A percentile compares a stretch with the other conserved stretches of the same genome.
These are phyloP conservation scores for Naja naja DNA, from an alignment of 2,113 vertebrate species.

Conservation along the genomic window DNA sequence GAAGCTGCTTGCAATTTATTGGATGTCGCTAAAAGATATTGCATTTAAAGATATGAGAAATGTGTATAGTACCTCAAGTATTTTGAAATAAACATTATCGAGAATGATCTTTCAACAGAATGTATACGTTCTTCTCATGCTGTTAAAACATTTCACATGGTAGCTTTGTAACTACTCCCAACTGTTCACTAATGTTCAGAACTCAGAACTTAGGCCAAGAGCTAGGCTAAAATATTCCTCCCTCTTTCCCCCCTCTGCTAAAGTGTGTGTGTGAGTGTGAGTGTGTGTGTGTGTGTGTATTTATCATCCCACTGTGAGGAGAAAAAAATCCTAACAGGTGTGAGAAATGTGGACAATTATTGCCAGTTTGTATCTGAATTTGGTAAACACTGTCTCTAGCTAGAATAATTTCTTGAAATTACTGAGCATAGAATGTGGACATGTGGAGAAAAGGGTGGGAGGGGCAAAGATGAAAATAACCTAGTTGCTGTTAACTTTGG, in stretches of 20 bases:
- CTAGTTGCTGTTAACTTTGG: slow-evolving; percentile 59
- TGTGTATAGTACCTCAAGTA: background rate
- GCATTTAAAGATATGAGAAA: slow-evolving; percentile 17
- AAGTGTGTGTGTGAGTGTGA: background rate
- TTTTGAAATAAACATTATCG: background rate
- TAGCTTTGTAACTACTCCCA: background rate
- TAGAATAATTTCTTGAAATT: slow-evolving; percentile 30
- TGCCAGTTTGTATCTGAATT: background rate
- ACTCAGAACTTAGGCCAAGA: background rate
- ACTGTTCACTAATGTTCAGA: background rate
- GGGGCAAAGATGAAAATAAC: slow-evolving; percentile 48
- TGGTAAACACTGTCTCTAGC: background rate
- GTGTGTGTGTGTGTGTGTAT: background rate
- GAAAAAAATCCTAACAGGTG: slow-evolving; percentile 1
- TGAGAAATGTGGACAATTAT: slow-evolving; percentile 1
- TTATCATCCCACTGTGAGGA: background rate
- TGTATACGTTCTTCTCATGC: background rate
- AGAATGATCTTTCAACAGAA: background rate
- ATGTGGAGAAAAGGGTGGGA: slow-evolving; percentile 36
- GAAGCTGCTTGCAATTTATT: background rate
- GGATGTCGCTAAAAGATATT: slow-evolving; percentile 13
- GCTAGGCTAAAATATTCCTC: background rate
- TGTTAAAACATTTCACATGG: background rate
- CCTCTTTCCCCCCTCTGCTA: background rate
- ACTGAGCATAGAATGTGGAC: slow-evolving; percentile 17